A percentile compares a stretch with the other conserved stretches of the same genome.
These are phyloP conservation scores for Pristionchus mayeri DNA, from an alignment of 2,888 invertebrate species.

Conservation along the genomic window DNA sequence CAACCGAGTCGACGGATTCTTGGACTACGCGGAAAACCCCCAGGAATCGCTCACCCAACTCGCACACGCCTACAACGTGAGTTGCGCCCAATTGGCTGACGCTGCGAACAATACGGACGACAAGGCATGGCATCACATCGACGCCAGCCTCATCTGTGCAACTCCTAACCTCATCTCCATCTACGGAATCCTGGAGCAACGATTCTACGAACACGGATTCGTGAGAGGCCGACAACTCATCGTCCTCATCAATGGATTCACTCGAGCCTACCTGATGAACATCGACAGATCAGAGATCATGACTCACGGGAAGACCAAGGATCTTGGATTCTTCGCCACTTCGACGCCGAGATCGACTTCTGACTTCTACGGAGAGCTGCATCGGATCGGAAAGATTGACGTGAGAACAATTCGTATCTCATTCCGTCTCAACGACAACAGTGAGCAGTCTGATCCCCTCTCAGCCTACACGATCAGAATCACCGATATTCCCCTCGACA, in stretches of 20 bases:
- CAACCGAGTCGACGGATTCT: background rate
- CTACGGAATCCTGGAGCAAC: background rate
- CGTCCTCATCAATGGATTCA: background rate
- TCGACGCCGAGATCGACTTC: background rate
- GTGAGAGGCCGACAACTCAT: background rate
- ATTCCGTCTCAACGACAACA: background rate
- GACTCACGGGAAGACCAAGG: background rate
- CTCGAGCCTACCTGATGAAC: background rate
- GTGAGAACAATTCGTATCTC: background rate
- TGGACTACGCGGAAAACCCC: background rate
- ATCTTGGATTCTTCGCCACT: background rate
- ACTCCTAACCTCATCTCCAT: background rate
- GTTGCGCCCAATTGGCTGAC: background rate
- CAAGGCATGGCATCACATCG: background rate
- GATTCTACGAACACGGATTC: background rate
- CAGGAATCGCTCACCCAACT: background rate
- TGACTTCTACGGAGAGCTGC: no score
- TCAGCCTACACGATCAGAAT: background rate
- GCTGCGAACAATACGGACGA: background rate
- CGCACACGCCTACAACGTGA: background rate
- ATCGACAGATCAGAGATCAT: background rate
- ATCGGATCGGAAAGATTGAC: background rate
- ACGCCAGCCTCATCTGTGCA: background rate
- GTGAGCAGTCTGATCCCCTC: background rate
- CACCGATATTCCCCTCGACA: background rate